A percentile compares a stretch with the other conserved stretches of the same genome.
phyloP scores from a whole-genome alignment of 2,113 vertebrate species.

The Thermophis baileyi region DNA sequence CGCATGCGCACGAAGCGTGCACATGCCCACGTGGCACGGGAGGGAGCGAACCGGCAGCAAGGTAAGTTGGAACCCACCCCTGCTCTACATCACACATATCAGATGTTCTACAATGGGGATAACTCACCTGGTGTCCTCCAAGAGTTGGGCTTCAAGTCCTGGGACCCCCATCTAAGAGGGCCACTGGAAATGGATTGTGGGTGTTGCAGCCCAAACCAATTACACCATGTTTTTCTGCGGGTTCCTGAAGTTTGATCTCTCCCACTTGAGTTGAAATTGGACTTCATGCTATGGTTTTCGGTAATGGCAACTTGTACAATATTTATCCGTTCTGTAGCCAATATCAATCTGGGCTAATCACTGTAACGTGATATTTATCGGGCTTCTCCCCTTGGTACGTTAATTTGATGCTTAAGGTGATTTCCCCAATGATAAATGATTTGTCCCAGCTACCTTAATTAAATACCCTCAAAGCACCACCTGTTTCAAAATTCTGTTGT shows the following conservation, averaged over 20 bases:
- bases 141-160: background rate
- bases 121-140: background rate
- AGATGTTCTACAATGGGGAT: background rate
- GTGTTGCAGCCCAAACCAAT: background rate
- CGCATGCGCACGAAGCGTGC: too few relatives aligned
- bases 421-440: conserved; percentile 26
- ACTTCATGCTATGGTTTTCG: background rate
- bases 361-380: conserved; percentile 12
- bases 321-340: background rate
- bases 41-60: too few relatives aligned
- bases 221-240: background rate
- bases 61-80: too few relatives aligned
- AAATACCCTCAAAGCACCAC: conserved; percentile 19
- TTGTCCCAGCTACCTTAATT: conserved; percentile 21
- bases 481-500: conserved; percentile 16
- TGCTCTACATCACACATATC: background rate
- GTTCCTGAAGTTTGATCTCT: background rate
- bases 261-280: background rate
- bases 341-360: background rate
- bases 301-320: background rate
- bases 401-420: background rate
- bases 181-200: background rate
- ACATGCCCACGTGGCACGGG: too few relatives aligned
- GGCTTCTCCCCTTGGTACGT: background rate
- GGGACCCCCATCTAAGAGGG: background rate